A percentile compares a stretch with the other conserved stretches of the same genome.
phyloP scores from a whole-genome alignment of 2,797 vertebrate species.

The Brachymystax lenok region DNA sequence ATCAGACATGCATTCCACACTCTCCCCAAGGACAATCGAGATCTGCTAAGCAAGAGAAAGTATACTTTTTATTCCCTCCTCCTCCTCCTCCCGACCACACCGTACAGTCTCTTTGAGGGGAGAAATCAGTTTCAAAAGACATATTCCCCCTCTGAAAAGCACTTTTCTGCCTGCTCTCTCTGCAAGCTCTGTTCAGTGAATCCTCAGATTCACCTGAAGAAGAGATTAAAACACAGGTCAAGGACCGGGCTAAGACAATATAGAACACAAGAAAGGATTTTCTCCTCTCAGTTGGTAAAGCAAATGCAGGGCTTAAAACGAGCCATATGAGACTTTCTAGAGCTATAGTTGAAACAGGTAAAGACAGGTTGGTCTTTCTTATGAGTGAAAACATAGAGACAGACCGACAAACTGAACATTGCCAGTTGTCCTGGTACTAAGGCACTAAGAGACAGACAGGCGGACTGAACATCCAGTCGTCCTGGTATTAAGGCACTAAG shows the following conservation, averaged over 20 bases:
- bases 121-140: slow-evolving; percentile 73
- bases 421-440: slow-evolving; percentile 4
- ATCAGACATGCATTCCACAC: slow-evolving; percentile 90
- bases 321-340: slow-evolving; percentile 65
- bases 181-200: slow-evolving; percentile 68
- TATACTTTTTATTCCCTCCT: slow-evolving; percentile 37
- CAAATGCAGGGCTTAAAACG: slow-evolving; percentile 72
- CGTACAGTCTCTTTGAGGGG: slow-evolving; percentile 58
- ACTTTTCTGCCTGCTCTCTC: slow-evolving; percentile 75
- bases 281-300: slow-evolving; percentile 21
- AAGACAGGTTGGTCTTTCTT: slow-evolving; percentile 57
- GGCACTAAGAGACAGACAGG: too few relatives aligned
- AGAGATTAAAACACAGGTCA: slow-evolving; percentile 62
- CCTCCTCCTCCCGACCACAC: slow-evolving; percentile 38
- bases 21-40: slow-evolving; percentile 97
- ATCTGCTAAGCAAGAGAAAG: slow-evolving; percentile 84
- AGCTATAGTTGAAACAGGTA: slow-evolving; percentile 48
- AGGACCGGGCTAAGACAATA: slow-evolving; percentile 74
- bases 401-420: slow-evolving; percentile 77
- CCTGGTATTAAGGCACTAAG: too few relatives aligned
- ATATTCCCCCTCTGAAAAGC: slow-evolving; percentile 73
- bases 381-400: slow-evolving; percentile 66
- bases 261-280: slow-evolving; percentile 68
- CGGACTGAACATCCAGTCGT: too few relatives aligned
- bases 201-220: slow-evolving; percentile 68